Base-by-base conservation (phyloP, 2,113 vertebrate genomes). In the Myxocyprinus asiaticus region DNA sequence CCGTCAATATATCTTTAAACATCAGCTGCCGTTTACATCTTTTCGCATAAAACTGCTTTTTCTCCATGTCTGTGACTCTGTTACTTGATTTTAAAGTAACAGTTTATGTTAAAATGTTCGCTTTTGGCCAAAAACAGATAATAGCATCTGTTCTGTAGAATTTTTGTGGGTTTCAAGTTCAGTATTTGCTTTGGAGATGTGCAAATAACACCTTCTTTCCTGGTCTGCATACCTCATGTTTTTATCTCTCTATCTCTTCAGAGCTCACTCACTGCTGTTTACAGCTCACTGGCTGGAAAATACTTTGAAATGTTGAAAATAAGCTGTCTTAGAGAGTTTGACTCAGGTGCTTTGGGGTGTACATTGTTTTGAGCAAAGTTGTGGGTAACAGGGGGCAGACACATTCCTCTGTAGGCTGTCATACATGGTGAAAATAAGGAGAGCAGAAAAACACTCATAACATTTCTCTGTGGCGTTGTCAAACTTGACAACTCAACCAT, bases 221-320 rank as follows among this genome's bases (percentile, higher is more conserved):
- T 62, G 47, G 9, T 42, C 53, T 65, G 50, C 87, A 85, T 88
- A 87, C 82, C 86, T 78, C 51, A 67, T 80, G 83, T 85, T 88
- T 86, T 85, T 88, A 84, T 81, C 70, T 82, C 47, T 33, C 3
- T 33, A 33, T 33, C 22, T 33, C 22, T 82, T 15, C 76, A 77
- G 77, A 85, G 59, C 66, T 86, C 72, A 81, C 42, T 77, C 79
- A 58, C 76, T 85, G 77, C 67, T 71, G 48, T 77, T 70, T 76
- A 65, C 51, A 44, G 67, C 63, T 45, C 72, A 65, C 66, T 66
- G 9, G 50, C 53, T 62, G 68, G 15, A 50, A 68, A 67, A 22
- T 48, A 61, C 43, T 17, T 12, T 44, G 14, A 56, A 10, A 82
- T 76, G 58, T 77, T 8, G 74, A 62, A 12, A 68, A 66, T 33